phyloP scores from a whole-genome alignment of 1,140 invertebrate species.

The Neotoxoptera formosana region DNA sequence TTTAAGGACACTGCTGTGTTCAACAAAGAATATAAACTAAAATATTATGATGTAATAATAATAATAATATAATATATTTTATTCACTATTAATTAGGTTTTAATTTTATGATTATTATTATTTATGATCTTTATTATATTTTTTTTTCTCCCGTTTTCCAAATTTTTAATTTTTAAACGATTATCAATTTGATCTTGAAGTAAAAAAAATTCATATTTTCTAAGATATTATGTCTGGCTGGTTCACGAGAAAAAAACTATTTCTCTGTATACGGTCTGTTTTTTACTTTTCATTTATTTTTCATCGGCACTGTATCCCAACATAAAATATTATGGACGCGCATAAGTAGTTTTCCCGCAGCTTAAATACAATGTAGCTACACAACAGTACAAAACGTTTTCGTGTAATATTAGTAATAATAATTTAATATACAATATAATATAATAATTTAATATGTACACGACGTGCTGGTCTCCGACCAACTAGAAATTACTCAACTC shows the following conservation, averaged over 20 bases:
- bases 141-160: too few relatives aligned
- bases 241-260: background rate
- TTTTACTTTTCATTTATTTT: background rate
- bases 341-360: background rate
- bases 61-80: too few relatives aligned
- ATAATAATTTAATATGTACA: too few relatives aligned
- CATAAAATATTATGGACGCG: background rate
- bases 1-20: too few relatives aligned
- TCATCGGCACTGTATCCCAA: background rate
- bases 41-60: too few relatives aligned
- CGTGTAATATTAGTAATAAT: background rate
- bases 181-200: background rate
- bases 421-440: background rate
- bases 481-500: background rate
- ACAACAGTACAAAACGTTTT: background rate
- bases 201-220: background rate
- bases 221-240: too few relatives aligned
- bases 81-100: too few relatives aligned
- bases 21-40: too few relatives aligned
- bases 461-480: background rate
- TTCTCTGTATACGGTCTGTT: too few relatives aligned
- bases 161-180: background rate
- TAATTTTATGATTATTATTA: too few relatives aligned
- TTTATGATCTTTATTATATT: too few relatives aligned
- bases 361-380: background rate